phyloP scores from a whole-genome alignment of 2,888 invertebrate species.

The Dendrolimus pini region DNA sequence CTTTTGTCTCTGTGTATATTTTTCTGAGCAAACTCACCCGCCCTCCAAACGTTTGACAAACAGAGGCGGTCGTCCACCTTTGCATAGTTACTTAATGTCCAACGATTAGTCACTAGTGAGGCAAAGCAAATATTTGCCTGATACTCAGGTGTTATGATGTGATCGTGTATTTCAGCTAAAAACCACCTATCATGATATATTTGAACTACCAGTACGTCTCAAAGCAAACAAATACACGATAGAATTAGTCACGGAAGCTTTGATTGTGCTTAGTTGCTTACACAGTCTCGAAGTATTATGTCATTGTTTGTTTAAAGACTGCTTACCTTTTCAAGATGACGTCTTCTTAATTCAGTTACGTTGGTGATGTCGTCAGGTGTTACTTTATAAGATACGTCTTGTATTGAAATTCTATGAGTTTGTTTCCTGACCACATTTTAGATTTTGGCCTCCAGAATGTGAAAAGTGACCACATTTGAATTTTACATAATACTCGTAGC shows the following conservation, averaged over 20 bases:
- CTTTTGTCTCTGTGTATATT: constrained; percentile 19
- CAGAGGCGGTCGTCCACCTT: constrained; percentile 63
- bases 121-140: constrained; percentile 52
- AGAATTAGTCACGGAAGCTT: constrained; percentile 28
- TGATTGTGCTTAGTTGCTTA: constrained; percentile 10
- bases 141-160: constrained; percentile 33
- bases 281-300: constrained; percentile 16
- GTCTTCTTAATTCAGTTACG: constrained; percentile 1
- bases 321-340: constrained; percentile 3
- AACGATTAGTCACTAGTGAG: constrained; percentile 54
- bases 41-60: constrained; percentile 46
- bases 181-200: constrained; percentile 35
- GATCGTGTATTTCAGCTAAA: constrained; percentile 38
- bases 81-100: constrained; percentile 61
- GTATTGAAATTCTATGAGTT: no score
- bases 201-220: constrained; percentile 14
- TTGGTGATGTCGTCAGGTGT: not conserved
- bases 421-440: no score
- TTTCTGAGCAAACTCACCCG: constrained; percentile 47
- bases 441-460: no score
- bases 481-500: not conserved
- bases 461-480: no score
- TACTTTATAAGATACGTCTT: no score
- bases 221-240: constrained; percentile 9
- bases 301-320: constrained; percentile 16